Evolutionary conservation across 2,113 vertebrate genomes (phyloP).

Genomic region (Dromiciops gliroides): DNA sequence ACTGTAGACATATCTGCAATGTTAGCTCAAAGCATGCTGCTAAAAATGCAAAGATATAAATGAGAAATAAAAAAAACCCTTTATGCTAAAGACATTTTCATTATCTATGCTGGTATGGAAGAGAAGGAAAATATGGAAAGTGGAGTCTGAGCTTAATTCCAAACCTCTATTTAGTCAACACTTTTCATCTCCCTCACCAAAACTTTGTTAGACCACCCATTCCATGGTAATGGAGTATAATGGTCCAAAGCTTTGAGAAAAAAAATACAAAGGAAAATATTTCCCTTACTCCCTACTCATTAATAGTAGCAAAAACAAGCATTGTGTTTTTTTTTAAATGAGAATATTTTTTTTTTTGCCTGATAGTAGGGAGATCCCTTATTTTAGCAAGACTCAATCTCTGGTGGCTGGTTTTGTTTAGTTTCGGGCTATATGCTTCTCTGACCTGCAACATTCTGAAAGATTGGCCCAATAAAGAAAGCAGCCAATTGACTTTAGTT

Average conservation of each 20-base stretch:
- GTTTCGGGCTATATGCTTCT: neutral
- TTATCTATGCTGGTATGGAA: neutral
- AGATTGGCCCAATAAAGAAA: neutral
- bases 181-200: neutral
- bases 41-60: neutral
- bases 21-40: neutral
- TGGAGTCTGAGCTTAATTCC: neutral
- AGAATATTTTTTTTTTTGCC: neutral
- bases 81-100: neutral
- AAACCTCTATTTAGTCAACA: neutral
- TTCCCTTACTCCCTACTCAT: neutral
- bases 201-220: no score
- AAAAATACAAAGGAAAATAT: neutral
- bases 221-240: neutral
- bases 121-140: neutral
- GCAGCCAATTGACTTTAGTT: neutral
- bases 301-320: neutral
- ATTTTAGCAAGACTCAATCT: neutral
- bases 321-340: neutral
- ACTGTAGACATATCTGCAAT: neutral
- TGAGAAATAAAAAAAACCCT: neutral
- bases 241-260: neutral
- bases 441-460: neutral
- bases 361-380: neutral
- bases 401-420: neutral